Evolutionary conservation across 2,888 invertebrate genomes (phyloP).

Genomic region (Ormyrus labotus): DNA sequence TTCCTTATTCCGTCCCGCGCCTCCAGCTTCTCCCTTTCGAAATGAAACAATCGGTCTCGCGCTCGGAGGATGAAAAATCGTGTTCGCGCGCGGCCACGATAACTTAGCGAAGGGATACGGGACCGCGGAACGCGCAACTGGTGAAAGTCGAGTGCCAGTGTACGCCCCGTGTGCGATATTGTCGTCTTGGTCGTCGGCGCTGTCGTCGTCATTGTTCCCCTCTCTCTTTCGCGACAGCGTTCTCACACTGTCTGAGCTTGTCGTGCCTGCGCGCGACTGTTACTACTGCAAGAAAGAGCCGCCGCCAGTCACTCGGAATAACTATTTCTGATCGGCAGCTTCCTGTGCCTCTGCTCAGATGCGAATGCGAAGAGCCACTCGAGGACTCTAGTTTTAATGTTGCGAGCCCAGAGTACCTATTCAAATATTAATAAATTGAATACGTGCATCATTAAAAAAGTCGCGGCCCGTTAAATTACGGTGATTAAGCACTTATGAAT

Average conservation of each 20-base stretch:
- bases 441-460: conserved; percentile 3
- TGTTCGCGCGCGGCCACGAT: conserved; percentile 43
- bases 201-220: conserved; percentile 35
- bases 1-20: conserved; percentile 17
- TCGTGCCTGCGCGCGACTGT: conserved; percentile 33
- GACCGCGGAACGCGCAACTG: conserved; percentile 38
- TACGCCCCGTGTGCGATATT: conserved; percentile 19
- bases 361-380: too few relatives aligned
- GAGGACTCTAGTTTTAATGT: background rate
- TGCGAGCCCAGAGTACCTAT: too few relatives aligned
- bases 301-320: too few relatives aligned
- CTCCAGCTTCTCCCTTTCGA: conserved; percentile 28
- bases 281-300: conserved; percentile 38
- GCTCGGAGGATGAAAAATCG: conserved; percentile 48
- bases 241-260: conserved; percentile 51
- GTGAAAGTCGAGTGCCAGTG: conserved; percentile 48
- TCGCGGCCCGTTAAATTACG: conserved; percentile 5
- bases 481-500: background rate
- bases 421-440: too few relatives aligned
- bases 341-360: too few relatives aligned
- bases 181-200: conserved; percentile 46
- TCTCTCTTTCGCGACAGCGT: conserved; percentile 51
- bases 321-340: too few relatives aligned
- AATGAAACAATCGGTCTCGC: conserved; percentile 52
- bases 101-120: conserved; percentile 43